phyloP scores from a whole-genome alignment of 2,113 vertebrate genomes.

The Thunnus maccoyii region DNA sequence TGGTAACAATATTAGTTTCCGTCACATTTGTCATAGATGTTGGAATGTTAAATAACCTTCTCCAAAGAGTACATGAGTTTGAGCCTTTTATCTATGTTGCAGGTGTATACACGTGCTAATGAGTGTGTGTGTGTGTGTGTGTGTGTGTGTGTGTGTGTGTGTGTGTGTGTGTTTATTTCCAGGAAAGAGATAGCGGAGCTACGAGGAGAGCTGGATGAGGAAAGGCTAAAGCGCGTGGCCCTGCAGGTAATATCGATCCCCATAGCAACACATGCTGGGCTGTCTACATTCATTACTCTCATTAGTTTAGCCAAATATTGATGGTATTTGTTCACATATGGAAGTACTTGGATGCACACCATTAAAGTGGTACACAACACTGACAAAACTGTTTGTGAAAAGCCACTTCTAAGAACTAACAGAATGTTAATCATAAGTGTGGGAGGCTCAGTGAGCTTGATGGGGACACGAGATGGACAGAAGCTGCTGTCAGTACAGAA shows the following conservation, averaged over 20 bases:
- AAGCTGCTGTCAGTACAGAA: too few relatives aligned
- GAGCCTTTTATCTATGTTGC: not conserved
- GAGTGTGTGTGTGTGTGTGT: slow-evolving; percentile 29
- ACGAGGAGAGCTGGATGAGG: slow-evolving; percentile 92
- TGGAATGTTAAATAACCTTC: not conserved
- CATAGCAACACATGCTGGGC: slow-evolving; percentile 28
- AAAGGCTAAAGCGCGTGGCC: slow-evolving; percentile 86
- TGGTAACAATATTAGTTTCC: not conserved
- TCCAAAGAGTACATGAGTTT: not conserved
- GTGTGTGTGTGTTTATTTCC: slow-evolving; percentile 30
- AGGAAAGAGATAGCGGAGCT: slow-evolving; percentile 95
- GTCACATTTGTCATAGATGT: not conserved
- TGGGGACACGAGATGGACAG: too few relatives aligned
- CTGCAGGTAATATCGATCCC: slow-evolving; percentile 89
- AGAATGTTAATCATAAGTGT: too few relatives aligned
- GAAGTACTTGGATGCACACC: too few relatives aligned
- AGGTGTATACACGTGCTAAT: not conserved
- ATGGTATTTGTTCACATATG: slow-evolving; percentile 7
- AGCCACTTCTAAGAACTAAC: too few relatives aligned
- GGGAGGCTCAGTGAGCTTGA: too few relatives aligned
- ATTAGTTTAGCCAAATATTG: slow-evolving; percentile 26
- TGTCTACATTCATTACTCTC: slow-evolving; percentile 40
- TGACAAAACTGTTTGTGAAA: too few relatives aligned
- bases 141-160: slow-evolving; percentile 31
- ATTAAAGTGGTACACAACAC: too few relatives aligned